These are phyloP conservation scores for Herpetotheres cachinnans DNA, from an alignment of 2,113 vertebrate species.

Conservation along the genomic window DNA sequence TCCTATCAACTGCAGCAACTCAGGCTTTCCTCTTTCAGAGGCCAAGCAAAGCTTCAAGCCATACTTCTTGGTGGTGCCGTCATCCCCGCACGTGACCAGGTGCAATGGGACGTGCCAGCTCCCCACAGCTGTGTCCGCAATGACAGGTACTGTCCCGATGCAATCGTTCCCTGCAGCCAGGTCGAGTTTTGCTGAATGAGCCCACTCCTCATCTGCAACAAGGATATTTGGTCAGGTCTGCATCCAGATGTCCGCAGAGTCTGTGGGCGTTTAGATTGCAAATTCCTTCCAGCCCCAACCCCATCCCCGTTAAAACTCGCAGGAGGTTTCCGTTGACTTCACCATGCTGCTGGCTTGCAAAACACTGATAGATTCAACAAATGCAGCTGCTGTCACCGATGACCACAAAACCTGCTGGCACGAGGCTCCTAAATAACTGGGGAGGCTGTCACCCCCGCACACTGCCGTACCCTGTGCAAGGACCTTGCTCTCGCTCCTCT, in stretches of 20 bases:
- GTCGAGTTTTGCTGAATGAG: not conserved
- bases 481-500: not conserved
- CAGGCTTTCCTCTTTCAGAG: not conserved
- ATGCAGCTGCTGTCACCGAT: not conserved
- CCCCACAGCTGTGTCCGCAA: not conserved
- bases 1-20: not conserved
- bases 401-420: not conserved
- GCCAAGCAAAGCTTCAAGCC: not conserved
- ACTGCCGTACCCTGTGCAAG: accelerated
- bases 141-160: not conserved
- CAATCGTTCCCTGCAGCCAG: accelerated
- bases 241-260: not conserved
- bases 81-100: accelerated
- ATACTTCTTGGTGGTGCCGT: not conserved
- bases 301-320: accelerated
- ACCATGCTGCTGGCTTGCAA: not conserved
- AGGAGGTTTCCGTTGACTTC: not conserved
- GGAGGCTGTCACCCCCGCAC: not conserved
- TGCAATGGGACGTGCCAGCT: accelerated
- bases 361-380: not conserved
- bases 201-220: not conserved
- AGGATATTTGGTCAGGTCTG: not conserved
- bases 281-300: not conserved
- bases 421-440: not conserved
- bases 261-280: not conserved